Percentiles rank a stretch among this genome's conserved stretches.
phyloP scores from a whole-genome alignment of 2,113 vertebrate species.

The Nannobrachium achirus region DNA sequence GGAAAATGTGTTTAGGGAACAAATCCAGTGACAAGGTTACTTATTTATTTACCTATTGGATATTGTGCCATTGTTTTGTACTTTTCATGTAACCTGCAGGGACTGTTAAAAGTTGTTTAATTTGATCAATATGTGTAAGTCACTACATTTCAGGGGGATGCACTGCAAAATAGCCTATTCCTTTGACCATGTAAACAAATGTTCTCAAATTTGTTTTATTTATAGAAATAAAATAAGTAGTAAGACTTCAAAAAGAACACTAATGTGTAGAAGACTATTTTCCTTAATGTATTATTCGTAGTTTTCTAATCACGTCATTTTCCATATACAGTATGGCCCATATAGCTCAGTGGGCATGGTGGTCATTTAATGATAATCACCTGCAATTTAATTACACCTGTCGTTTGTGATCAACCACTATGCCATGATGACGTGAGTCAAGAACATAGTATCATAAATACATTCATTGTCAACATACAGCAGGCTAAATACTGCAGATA shows the following conservation, averaged over 20 bases:
- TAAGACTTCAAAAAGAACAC: neutral
- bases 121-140: conserved; percentile 11
- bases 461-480: neutral
- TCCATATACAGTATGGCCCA: neutral
- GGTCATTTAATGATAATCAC: no score
- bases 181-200: conserved; percentile 7
- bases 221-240: conserved; percentile 38
- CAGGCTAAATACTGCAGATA: neutral
- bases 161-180: neutral
- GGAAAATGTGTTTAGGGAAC: conserved; percentile 32
- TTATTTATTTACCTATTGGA: no score
- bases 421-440: neutral
- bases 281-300: neutral
- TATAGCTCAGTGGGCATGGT: neutral
- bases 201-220: conserved; percentile 31
- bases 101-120: neutral
- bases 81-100: conserved; percentile 19
- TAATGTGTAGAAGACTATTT: neutral
- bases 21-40: conserved; percentile 29
- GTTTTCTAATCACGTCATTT: neutral
- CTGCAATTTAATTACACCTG: no score
- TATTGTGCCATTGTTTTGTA: conserved; percentile 3
- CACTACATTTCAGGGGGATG: neutral
- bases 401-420: neutral
- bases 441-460: neutral